Evolutionary conservation across 1,140 invertebrate species (phyloP), one percentile per base, ranked within the genome.

Genomic region (Lepidurus packardi): DNA sequence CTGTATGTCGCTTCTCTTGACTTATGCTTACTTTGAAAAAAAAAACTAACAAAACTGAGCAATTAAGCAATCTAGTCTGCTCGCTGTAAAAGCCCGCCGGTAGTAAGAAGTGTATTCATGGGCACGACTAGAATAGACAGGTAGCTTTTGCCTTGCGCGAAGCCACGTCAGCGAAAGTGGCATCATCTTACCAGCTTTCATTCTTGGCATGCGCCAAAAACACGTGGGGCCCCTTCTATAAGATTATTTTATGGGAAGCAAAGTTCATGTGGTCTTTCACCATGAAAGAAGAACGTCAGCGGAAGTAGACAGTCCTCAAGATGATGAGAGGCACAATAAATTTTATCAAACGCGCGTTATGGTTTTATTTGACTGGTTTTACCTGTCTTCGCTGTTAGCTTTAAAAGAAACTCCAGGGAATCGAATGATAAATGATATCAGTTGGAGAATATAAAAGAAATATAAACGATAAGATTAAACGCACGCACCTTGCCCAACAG

Each of bases 131-230:
- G 53, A 65, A 65, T 65, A 65, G 53, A 65, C 53, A 13, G 34
- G 34, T 65, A 7, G 8, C 53, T 65, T 65, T 65, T 65, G 53
- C 53, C 53, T 65, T 65, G 53, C 53, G 53, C 53, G 53, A 65
- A 65, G 53, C 53, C 53, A 65, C 53, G 53, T 65, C 21, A 21
- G 53, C 53, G 5, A 16, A 21, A 13, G 10, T 7, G 53, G 53
- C 53, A 21, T 65, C n/a, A 7, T 21, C 53, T 21, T 21, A 16
- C 21, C 53, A 65, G 16, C 21, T 21, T 65, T 65, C n/a, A 65
- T 65, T 65, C 53, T 9, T 65, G 53, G 7, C 53, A 65, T 65
- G 53, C 53, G 53, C 53, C 53, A 16, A 16, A 13, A 65, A 65
- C 53, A n/a, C 21, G 53, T 21, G 16, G 6, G 7, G 16, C 16